phyloP scores from a whole-genome alignment of 2,888 invertebrate species.

The Acanthoscelides obtectus region DNA sequence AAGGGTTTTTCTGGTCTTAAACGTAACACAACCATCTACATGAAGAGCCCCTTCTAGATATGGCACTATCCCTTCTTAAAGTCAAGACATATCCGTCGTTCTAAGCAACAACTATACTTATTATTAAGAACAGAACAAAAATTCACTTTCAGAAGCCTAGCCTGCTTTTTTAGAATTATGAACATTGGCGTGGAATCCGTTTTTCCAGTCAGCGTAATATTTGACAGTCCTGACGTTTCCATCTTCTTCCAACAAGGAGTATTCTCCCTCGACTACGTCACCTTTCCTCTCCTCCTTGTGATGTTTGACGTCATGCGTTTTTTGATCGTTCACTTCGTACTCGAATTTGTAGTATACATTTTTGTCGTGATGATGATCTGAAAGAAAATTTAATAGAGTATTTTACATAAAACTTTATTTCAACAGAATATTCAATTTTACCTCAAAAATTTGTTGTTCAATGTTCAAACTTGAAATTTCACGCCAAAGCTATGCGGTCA shows the following conservation, averaged over 20 bases:
- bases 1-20: too few species aligned
- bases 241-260: slow-evolving; percentile 60
- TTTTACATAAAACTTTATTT: too few species aligned
- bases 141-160: background rate
- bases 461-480: too few species aligned
- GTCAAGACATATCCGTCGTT: background rate
- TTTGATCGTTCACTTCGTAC: slow-evolving; percentile 68
- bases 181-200: slow-evolving; percentile 71
- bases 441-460: too few species aligned
- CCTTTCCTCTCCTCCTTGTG: slow-evolving; percentile 70
- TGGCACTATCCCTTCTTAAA: background rate
- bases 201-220: slow-evolving; percentile 74
- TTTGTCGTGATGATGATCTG: slow-evolving; percentile 21
- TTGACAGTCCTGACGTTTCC: slow-evolving; percentile 70
- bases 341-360: slow-evolving; percentile 59
- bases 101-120: background rate
- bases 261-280: slow-evolving; percentile 64
- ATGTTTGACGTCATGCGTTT: slow-evolving; percentile 69
- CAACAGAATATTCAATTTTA: too few species aligned
- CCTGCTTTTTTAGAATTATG: slow-evolving; percentile 48
- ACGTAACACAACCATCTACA: too few species aligned
- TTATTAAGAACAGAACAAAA: background rate
- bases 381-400: too few species aligned
- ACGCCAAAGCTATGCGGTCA: too few species aligned
- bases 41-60: background rate